Conservation (phyloP, 2,113 vertebrate species). For the Macroglossus sobrinus region DNA sequence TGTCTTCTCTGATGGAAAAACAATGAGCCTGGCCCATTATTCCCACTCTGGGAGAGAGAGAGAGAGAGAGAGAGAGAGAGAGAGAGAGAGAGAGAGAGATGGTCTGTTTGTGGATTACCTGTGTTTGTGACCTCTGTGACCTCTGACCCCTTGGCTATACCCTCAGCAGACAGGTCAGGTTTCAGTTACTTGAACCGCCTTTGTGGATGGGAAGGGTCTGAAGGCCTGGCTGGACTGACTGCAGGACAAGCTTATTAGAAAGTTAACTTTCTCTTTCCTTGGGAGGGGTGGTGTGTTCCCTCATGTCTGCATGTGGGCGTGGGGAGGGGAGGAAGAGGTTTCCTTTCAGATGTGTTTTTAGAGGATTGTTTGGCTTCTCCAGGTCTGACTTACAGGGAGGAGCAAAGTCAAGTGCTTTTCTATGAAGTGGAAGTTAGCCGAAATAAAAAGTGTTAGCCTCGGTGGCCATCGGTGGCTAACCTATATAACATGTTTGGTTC, state of each 20-base stretch:
- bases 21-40: background rate
- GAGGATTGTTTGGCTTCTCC: conserved; percentile 60
- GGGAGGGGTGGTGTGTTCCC: background rate
- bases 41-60: background rate
- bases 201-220: background rate
- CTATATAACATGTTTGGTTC: rapidly evolving
- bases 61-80: too few species aligned
- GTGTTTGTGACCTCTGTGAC: background rate
- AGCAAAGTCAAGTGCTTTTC: conserved; percentile 66
- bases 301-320: background rate
- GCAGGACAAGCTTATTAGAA: background rate
- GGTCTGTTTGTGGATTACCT: background rate
- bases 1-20: background rate
- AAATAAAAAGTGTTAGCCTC: conserved; percentile 39
- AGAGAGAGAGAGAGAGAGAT: too few species aligned
- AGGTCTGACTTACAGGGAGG: conserved; percentile 54
- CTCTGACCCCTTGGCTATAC: background rate
- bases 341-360: background rate
- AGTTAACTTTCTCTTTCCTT: conserved; percentile 70
- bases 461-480: background rate
- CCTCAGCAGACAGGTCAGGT: background rate
- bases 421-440: conserved; percentile 64
- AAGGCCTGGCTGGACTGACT: background rate
- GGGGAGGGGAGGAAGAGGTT: background rate
- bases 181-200: background rate